phyloP scores from a whole-genome alignment of 2,888 invertebrate genomes.

The Colletes collaris region DNA sequence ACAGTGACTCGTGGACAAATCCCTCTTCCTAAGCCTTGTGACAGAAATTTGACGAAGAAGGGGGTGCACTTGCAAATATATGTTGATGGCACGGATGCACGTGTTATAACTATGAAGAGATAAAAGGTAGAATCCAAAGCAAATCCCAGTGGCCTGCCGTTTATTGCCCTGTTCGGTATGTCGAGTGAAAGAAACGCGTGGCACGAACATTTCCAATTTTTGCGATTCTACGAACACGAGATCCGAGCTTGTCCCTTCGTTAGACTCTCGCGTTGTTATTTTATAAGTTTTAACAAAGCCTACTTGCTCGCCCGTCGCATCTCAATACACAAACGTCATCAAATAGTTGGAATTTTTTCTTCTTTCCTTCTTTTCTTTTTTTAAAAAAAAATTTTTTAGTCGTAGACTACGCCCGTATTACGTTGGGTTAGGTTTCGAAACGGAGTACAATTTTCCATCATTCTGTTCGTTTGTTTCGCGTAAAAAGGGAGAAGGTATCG shows the following conservation, averaged over 20 bases:
- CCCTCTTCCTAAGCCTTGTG: constrained; percentile 44
- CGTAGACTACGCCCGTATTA: constrained; percentile 23
- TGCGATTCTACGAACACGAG: constrained; percentile 35
- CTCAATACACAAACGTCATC: constrained; percentile 35
- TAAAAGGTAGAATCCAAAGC: constrained; percentile 45
- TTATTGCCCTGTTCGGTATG: constrained; percentile 29
- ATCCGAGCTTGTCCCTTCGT: constrained; percentile 43
- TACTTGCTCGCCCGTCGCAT: constrained; percentile 35
- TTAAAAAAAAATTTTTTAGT: constrained; percentile 34
- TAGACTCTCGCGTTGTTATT: constrained; percentile 37
- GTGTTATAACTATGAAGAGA: constrained; percentile 30
- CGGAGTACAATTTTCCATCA: constrained; percentile 23
- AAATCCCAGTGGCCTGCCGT: constrained; percentile 40
- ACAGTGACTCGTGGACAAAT: constrained; percentile 50
- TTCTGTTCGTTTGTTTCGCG: constrained; percentile 6
- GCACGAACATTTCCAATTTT: constrained; percentile 46
- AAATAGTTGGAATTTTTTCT: constrained; percentile 36
- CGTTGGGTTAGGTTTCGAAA: constrained; percentile 7
- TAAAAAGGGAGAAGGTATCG: not conserved
- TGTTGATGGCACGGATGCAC: constrained; percentile 12
- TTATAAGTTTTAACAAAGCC: constrained; percentile 41
- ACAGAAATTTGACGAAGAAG: constrained; percentile 35
- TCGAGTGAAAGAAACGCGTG: constrained; percentile 39
- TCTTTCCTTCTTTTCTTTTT: not conserved
- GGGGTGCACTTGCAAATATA: constrained; percentile 43